phyloP scores from a whole-genome alignment of 2,888 invertebrate species.

The Lymantria monacha region DNA sequence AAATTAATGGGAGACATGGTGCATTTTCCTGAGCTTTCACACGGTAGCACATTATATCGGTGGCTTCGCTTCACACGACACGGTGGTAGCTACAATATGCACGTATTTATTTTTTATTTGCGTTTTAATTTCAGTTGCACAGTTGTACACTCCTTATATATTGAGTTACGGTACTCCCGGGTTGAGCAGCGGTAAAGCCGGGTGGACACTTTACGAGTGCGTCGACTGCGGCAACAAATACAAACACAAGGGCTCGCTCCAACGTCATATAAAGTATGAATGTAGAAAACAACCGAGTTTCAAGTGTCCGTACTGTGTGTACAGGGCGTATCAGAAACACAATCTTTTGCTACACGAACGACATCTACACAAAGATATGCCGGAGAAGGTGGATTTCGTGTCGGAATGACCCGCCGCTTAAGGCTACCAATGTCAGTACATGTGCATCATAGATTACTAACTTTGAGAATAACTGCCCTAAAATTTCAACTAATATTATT shows the following conservation, averaged over 20 bases:
- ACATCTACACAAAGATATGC: constrained; percentile 78
- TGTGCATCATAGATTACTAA: constrained; percentile 15
- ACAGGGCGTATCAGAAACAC: constrained; percentile 86
- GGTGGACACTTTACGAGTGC: constrained; percentile 83
- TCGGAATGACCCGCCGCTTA: constrained; percentile 71
- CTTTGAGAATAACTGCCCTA: constrained; percentile 12
- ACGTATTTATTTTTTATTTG: constrained; percentile 79
- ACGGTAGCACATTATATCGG: constrained; percentile 60
- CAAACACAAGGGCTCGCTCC: constrained; percentile 89
- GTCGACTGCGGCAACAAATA: constrained; percentile 91
- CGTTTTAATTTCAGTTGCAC: constrained; percentile 81
- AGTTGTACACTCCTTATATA: constrained; percentile 81
- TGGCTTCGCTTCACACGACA: constrained; percentile 66
- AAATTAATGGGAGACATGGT: constrained; percentile 82
- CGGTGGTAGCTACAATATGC: constrained; percentile 71
- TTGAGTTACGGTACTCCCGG: constrained; percentile 76
- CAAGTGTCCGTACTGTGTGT: constrained; percentile 86
- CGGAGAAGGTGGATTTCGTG: constrained; percentile 79
- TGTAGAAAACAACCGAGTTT: constrained; percentile 87
- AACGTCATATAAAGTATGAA: constrained; percentile 89
- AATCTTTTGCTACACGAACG: constrained; percentile 81
- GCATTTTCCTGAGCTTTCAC: constrained; percentile 75
- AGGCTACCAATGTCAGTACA: constrained; percentile 66
- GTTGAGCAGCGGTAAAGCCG: constrained; percentile 69
- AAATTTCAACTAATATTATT: neutral